Evolutionary conservation across 92 coral and sea anemone species (phyloP), one percentile per base, ranked within the genome.

Genomic region (Micromussa lordhowensis): DNA sequence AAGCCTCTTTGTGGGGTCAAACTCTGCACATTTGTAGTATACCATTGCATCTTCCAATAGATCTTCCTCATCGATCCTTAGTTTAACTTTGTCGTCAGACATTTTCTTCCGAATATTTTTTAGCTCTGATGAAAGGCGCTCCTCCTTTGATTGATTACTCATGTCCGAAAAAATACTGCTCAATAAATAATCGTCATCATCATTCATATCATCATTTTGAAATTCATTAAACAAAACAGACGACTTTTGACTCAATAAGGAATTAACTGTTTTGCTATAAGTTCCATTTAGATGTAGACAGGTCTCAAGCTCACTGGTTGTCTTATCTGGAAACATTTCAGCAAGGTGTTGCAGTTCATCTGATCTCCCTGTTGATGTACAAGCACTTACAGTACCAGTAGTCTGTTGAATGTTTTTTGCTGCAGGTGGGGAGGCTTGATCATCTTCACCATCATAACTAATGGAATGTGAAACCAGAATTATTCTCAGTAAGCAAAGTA

Each of bases 11-110:
- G n/a, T n/a, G n/a, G n/a, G n/a, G n/a, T n/a, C n/a, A 93, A 90
- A 93, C 57, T 86, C 90, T 5, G 36, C 49, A 86, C 71, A 77
- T 87, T 91, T 93, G 70, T 53, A 89, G 70, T 79, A 88, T n/a
- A 88, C 86, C 84, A 93, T 73, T 2, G 93, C 96, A 93, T 93
- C 94, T 80, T 91, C 87, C 24, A 91, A 79, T 22, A 91, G 49
- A 77, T 94, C 94, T 19, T 91, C 87, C 82, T 90, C 90, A 80
- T 88, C 93, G 15, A 89, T 85, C 68, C 75, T 88, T 11, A 88
- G 36, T 77, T 91, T 91, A 55, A 63, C 92, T 77, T 63, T 93
- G 11, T 85, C 92, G 15, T 8, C 87, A 68, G 78, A 78, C 79
- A 90, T 49, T 19, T 86, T 86, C 7, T 34, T 73, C 70, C 66